phyloP scores from a whole-genome alignment of 2,888 invertebrate species.

The Coenonympha arcania region DNA sequence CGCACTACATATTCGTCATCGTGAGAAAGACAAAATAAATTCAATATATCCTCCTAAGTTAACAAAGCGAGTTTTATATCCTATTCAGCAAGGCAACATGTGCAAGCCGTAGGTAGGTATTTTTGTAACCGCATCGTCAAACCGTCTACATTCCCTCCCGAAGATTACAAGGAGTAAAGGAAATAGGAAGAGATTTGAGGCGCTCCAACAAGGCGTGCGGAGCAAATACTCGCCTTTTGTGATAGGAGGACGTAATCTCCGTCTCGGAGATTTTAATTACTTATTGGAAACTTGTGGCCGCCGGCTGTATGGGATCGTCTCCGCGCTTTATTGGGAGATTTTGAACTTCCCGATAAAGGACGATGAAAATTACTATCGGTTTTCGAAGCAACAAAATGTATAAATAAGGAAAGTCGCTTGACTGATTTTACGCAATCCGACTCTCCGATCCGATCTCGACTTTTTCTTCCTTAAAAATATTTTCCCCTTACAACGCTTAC shows the following conservation, averaged over 20 bases:
- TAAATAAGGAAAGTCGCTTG: too few species aligned
- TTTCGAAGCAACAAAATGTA: conserved; percentile 12
- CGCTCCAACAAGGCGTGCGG: conserved; percentile 45
- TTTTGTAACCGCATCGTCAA: conserved; percentile 12
- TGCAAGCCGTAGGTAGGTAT: neutral
- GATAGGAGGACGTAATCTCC: conserved; percentile 59
- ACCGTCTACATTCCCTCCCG: conserved; percentile 23
- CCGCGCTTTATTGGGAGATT: conserved; percentile 62
- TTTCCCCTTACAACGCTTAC: too few species aligned
- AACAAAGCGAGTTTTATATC: too few species aligned
- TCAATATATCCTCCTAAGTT: too few species aligned
- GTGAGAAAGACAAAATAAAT: too few species aligned
- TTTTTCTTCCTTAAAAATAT: too few species aligned
- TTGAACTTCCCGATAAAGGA: conserved; percentile 43
- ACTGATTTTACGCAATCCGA: too few species aligned
- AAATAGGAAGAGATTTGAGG: conserved; percentile 52
- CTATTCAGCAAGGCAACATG: too few species aligned
- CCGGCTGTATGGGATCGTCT: conserved; percentile 63
- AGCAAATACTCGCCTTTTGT: conserved; percentile 60
- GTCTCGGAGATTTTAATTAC: conserved; percentile 71
- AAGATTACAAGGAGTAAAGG: conserved; percentile 43
- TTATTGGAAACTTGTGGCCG: conserved; percentile 73
- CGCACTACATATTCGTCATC: too few species aligned
- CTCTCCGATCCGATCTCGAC: too few species aligned
- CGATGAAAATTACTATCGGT: conserved; percentile 34